A percentile compares a stretch with the other conserved stretches of the same genome.
Evolutionary conservation across 2,113 vertebrate genomes (phyloP).

Genomic region (Psammodynastes pulverulentus): DNA sequence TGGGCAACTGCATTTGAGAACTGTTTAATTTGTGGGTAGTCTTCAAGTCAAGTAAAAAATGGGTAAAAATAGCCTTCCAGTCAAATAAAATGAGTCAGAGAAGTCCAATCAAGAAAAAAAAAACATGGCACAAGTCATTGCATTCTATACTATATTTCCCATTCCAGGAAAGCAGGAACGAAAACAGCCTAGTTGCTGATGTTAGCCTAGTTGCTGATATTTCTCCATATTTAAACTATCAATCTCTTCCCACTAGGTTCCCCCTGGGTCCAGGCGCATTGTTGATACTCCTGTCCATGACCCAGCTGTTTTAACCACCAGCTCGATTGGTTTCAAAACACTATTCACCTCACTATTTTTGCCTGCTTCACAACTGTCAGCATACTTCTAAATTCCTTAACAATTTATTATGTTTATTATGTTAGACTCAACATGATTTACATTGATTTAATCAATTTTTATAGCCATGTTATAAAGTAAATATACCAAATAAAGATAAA

Average conservation of each 20-base stretch:
- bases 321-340: neutral
- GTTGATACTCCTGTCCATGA: neutral
- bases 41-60: neutral
- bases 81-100: neutral
- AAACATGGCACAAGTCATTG: neutral
- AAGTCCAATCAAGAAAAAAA: neutral
- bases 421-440: neutral
- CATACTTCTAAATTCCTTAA: neutral
- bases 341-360: neutral
- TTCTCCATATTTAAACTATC: neutral
- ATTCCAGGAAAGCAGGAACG: neutral
- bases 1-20: neutral
- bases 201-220: neutral
- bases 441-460: neutral
- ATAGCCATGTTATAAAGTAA: neutral
- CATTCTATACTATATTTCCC: neutral
- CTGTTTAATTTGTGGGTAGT: neutral
- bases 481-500: neutral
- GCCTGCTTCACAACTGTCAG: neutral
- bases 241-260: neutral
- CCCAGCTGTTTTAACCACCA: neutral
- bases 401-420: neutral
- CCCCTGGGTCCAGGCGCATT: neutral
- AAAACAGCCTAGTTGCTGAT: neutral
- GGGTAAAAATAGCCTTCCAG: neutral